These are phyloP conservation scores for Meteorus sp. DNA, from an alignment of 1,140 invertebrate genomes.

Conservation along the genomic window DNA sequence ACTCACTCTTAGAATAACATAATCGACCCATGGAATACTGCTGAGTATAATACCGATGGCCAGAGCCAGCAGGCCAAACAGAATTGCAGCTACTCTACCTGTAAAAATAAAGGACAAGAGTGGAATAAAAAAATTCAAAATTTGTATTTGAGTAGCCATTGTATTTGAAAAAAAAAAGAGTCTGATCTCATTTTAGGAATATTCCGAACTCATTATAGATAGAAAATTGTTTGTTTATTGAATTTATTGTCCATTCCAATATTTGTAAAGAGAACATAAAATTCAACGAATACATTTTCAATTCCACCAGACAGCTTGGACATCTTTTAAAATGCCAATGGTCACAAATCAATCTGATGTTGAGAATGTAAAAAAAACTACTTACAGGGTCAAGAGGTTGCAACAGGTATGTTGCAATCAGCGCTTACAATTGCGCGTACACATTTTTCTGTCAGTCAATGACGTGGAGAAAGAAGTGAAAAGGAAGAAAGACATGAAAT, in stretches of 20 bases:
- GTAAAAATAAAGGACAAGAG: conserved; percentile 52
- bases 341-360: no score
- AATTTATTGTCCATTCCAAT: not conserved
- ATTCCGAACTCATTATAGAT: no score
- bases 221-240: not conserved
- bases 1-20: conserved; percentile 79
- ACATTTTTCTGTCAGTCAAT: not conserved
- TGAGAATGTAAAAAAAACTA: not conserved
- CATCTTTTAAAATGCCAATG: not conserved
- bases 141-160: not conserved
- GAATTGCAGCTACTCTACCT: conserved; percentile 77
- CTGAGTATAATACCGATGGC: conserved; percentile 78
- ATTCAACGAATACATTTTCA: no score
- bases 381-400: not conserved
- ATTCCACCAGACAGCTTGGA: no score
- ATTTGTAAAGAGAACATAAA: not conserved
- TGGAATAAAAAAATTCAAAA: not conserved
- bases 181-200: no score
- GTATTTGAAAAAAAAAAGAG: not conserved
- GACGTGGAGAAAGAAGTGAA: not conserved
- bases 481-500: not conserved
- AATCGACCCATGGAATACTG: conserved; percentile 83
- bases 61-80: conserved; percentile 76
- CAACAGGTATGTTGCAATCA: not conserved
- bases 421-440: no score